Base-by-base conservation (phyloP, 2,888 invertebrate species). In the Sicus ferrugineus region DNA sequence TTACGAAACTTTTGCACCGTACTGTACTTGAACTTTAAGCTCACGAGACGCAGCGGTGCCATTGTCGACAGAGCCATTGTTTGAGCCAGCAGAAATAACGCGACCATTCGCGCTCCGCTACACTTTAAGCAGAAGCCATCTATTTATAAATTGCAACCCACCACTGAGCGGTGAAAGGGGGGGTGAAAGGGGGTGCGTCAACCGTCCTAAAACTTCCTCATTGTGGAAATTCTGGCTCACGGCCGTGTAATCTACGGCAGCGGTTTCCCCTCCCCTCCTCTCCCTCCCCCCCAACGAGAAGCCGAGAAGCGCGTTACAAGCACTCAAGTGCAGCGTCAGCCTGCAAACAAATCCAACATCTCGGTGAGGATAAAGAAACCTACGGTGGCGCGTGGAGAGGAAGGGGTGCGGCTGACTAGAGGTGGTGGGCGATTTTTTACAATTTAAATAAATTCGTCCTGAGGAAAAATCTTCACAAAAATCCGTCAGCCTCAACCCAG, bases 1-100 rank as follows among this genome's bases (percentile, higher is more conserved):
- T 69, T 69, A 66, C 42, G 58, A 67, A 59, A 67, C 42, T 59
- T 67, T 67, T 67, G 21, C 59, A 21, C 67, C 48, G 21, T 54
- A 61, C 64, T 64, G 72, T 72, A 67, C 69, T 72, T 69, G 72
- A 72, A 72, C 72, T 72, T 72, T 72, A 21, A 61, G 48, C 67
- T 30, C 42, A 48, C 67, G 42, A 46, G 50, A 48, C 58, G 48
- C 9, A 21, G 28, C 34, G 58, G 26, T 52, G 19, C 19, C 62
- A 31, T 72, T 67, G 72, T 69, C 52, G 64, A n/a, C 34, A 66
- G 48, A 50, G 59, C 61, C 61, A 28, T 69, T 69, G 69, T 69
- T 72, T 34, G 42, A 69, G 58, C 38, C 31, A 52, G 56, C 50
- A 14, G 61, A 42, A 23, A 42, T 7, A 42, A 23, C 26, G 46